Evolutionary conservation across 1,140 invertebrate species (phyloP).

Genomic region (Leucophenga varia): DNA sequence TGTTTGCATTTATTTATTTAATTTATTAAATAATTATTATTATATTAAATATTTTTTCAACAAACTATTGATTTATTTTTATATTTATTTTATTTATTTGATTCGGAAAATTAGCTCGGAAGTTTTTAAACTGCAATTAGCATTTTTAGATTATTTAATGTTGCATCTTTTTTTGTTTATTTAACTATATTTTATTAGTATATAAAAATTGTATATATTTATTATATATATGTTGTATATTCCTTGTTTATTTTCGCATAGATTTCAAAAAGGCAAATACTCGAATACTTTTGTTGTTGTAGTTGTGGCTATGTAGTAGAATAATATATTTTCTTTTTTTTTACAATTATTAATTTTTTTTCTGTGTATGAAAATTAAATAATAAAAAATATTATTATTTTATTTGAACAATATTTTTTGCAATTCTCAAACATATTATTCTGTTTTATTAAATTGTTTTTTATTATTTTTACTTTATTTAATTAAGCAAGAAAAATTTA

Average conservation of each 20-base stretch:
- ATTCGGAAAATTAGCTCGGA: no score
- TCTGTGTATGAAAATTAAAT: no score
- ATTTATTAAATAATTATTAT: constrained; percentile 5
- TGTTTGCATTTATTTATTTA: constrained; percentile 12
- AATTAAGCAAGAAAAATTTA: no score
- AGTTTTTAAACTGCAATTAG: no score
- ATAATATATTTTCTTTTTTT: no score
- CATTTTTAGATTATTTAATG: background rate
- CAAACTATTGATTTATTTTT: constrained; percentile 14
- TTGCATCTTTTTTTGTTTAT: constrained; percentile 7
- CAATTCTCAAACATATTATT: no score
- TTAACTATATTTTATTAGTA: background rate
- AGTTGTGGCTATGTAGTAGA: no score
- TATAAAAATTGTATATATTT: constrained; percentile 44
- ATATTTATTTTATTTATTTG: background rate
- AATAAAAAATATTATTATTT: no score
- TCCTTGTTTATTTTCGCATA: constrained; percentile 29
- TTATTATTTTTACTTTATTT: no score
- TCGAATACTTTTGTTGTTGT: constrained; percentile 53
- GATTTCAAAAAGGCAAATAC: constrained; percentile 41
- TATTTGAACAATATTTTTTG: no score
- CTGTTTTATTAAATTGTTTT: no score
- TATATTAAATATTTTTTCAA: constrained; percentile 21
- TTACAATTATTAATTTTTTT: no score
- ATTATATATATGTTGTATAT: constrained; percentile 42